A percentile compares a stretch with the other conserved stretches of the same genome.
Evolutionary conservation across 2,888 invertebrate genomes (phyloP).

Genomic region (Taenaris catops): DNA sequence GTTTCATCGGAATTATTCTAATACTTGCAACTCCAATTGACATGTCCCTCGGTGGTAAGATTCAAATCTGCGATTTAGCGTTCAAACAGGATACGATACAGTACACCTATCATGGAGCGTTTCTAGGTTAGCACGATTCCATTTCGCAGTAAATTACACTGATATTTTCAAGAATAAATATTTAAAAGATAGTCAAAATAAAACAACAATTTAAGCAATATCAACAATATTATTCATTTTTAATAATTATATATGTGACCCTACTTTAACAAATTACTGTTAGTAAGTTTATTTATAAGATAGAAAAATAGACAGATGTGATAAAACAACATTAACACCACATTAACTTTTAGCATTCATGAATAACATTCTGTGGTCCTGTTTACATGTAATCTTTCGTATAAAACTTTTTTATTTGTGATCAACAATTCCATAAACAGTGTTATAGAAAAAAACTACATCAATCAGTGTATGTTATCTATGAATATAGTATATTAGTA

Average conservation of each 20-base stretch:
- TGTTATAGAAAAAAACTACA: conserved; percentile 46
- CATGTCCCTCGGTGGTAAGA: no score
- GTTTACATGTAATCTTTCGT: conserved; percentile 27
- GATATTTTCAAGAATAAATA: no score
- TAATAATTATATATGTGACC: conserved; percentile 46
- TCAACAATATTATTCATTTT: conserved; percentile 73
- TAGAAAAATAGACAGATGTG: conserved; percentile 69
- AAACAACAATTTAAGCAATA: conserved; percentile 67
- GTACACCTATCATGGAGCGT: no score
- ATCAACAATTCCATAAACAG: conserved; percentile 31
- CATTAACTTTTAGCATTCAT: conserved; percentile 24
- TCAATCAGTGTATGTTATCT: conserved; percentile 38
- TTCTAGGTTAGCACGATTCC: no score
- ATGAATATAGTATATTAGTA: no score
- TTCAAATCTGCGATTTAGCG: no score
- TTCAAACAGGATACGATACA: no score
- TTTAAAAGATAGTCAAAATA: no score
- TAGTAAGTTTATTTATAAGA: conserved; percentile 51
- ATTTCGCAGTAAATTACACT: no score
- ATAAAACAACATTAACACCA: conserved; percentile 52
- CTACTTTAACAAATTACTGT: conserved; percentile 56
- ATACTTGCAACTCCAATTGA: no score
- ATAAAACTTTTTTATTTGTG: conserved; percentile 28
- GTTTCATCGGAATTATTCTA: no score
- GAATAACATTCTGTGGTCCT: conserved; percentile 45